Conservation (phyloP, 2,797 vertebrate genomes). For the Nasua narica region DNA sequence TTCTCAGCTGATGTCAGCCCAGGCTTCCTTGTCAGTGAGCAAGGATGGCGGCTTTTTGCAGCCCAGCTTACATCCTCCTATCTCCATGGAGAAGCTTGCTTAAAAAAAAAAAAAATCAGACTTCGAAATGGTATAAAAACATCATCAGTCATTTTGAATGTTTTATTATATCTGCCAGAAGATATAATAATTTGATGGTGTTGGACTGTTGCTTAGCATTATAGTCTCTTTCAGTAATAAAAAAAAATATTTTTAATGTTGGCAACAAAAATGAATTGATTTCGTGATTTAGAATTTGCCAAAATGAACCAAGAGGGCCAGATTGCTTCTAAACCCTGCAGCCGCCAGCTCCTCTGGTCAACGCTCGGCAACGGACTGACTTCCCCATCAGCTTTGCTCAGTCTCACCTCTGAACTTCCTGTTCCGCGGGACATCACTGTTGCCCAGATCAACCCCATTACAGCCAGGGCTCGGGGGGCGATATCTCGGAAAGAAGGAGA, state of each 20-base stretch:
- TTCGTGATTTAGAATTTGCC: not conserved
- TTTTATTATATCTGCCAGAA: not conserved
- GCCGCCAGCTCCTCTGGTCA: not conserved
- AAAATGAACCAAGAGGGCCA: not conserved
- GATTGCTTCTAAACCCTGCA: not conserved
- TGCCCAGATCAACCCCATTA: not conserved
- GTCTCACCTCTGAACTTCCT: not conserved
- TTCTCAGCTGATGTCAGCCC: not conserved
- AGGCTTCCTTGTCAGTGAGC: not conserved
- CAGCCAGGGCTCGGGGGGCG: not conserved
- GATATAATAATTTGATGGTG: not conserved
- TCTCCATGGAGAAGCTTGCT: not conserved
- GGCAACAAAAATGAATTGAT: conserved; percentile 6
- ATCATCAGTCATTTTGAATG: not conserved
- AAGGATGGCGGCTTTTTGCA: not conserved
- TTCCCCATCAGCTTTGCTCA: not conserved
- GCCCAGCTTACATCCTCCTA: not conserved
- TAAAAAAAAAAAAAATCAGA: not conserved
- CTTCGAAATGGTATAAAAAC: not conserved
- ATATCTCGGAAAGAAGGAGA: not conserved
- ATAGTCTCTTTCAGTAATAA: not conserved
- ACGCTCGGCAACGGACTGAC: not conserved
- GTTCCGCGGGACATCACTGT: not conserved
- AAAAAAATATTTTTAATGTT: not conserved
- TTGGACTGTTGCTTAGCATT: not conserved